Percentiles rank a stretch among this genome's conserved stretches.
Evolutionary conservation across 2,797 vertebrate genomes (phyloP).

Genomic region (Pantherophis alleghaniensis): DNA sequence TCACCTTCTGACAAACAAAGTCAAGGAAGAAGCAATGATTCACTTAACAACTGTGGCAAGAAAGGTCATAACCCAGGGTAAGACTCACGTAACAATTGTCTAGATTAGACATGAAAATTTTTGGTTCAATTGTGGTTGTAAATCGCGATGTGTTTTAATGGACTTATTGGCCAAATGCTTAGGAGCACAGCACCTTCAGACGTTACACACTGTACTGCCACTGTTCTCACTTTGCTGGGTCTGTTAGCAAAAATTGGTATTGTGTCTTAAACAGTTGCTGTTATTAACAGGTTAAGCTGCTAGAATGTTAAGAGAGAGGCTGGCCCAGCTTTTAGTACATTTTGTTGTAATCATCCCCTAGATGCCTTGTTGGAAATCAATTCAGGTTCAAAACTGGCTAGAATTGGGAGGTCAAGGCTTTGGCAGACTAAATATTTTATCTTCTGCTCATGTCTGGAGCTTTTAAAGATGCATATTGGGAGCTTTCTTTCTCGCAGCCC

Average conservation of each 20-base stretch:
- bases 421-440: conserved; percentile 95
- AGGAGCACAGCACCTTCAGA: conserved; percentile 15
- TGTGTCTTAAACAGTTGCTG: conserved; percentile 78
- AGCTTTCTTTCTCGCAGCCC: conserved; percentile 77
- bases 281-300: conserved; percentile 83
- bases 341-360: conserved; percentile 96
- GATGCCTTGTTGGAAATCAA: conserved; percentile 96
- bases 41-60: background rate
- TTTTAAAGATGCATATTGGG: conserved; percentile 86
- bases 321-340: conserved; percentile 87
- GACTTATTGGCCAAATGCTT: conserved; percentile 24
- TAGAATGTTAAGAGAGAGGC: conserved; percentile 82
- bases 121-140: background rate
- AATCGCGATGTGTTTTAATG: background rate
- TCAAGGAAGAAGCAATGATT: background rate
- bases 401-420: conserved; percentile 89
- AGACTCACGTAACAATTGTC: background rate
- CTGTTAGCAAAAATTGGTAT: conserved; percentile 70
- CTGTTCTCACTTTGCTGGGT: conserved; percentile 40
- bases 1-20: no score
- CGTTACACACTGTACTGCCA: conserved; percentile 11
- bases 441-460: conserved; percentile 87
- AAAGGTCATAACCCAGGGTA: background rate
- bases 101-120: background rate
- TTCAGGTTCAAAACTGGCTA: conserved; percentile 88